Conservation (phyloP, 1,140 invertebrate genomes). For the Mizuhopecten yessoensis region DNA sequence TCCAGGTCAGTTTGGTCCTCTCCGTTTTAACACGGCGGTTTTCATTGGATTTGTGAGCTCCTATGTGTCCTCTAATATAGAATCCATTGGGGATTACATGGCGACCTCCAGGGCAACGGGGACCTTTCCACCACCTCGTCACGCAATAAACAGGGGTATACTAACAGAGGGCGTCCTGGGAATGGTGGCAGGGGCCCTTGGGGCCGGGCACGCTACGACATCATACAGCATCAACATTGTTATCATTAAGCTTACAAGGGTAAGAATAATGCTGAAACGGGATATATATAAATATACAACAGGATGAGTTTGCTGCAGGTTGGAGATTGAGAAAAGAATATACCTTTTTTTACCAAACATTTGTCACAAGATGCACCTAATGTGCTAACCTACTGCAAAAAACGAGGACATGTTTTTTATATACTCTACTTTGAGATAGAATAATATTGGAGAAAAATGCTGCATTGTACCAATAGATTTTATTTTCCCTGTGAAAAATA, state of each 20-base stretch:
- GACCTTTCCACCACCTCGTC: constrained; percentile 79
- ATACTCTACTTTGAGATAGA: too few species aligned
- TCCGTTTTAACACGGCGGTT: constrained; percentile 76
- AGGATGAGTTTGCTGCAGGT: too few species aligned
- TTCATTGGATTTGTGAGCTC: constrained; percentile 80
- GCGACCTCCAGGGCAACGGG: constrained; percentile 78
- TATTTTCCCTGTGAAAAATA: too few species aligned
- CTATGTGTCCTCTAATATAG: constrained; percentile 81
- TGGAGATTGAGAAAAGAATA: too few species aligned
- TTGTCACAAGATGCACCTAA: too few species aligned
- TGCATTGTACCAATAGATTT: too few species aligned
- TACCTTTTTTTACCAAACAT: too few species aligned
- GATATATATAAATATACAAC: too few species aligned
- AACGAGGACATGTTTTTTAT: too few species aligned
- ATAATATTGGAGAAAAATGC: too few species aligned
- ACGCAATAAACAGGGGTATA: constrained; percentile 88
- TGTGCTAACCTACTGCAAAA: too few species aligned
- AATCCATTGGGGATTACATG: constrained; percentile 83
- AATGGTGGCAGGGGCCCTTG: constrained; percentile 91
- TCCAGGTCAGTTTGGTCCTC: constrained; percentile 79
- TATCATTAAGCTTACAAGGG: constrained; percentile 89
- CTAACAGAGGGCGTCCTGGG: constrained; percentile 92
- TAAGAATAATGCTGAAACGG: constrained; percentile 63
- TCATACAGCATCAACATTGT: constrained; percentile 93
- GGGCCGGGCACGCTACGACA: constrained; percentile 91